Evolutionary conservation across 2,113 vertebrate genomes (phyloP).

Genomic region (Osmerus mordax): DNA sequence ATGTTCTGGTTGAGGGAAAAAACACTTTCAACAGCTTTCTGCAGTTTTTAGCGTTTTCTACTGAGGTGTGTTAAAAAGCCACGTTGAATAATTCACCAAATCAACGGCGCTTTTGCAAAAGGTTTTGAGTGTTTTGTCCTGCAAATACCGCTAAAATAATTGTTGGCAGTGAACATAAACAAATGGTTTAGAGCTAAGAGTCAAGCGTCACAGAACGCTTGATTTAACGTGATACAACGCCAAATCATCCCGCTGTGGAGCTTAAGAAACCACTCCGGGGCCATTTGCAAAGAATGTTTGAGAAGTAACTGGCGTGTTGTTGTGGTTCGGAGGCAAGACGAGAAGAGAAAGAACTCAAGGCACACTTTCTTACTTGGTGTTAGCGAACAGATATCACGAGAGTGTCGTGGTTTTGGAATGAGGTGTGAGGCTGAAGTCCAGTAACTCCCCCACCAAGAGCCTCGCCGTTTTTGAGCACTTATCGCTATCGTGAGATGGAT

Average conservation of each 20-base stretch:
- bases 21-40: background rate
- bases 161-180: conserved; percentile 6
- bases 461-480: too few relatives aligned
- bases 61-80: conserved; percentile 33
- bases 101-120: conserved; percentile 21
- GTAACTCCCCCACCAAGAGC: background rate
- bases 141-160: conserved; percentile 20
- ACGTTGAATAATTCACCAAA: conserved; percentile 53
- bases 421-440: background rate
- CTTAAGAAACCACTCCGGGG: background rate
- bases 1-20: conserved; percentile 47
- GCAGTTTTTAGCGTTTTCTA: conserved; percentile 30
- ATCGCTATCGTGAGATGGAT: background rate
- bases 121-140: conserved; percentile 8
- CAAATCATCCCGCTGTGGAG: background rate
- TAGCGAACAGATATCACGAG: too few relatives aligned
- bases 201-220: conserved; percentile 28
- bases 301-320: background rate
- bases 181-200: conserved; percentile 24
- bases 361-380: too few relatives aligned
- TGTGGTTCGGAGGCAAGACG: background rate
- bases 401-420: background rate
- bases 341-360: too few relatives aligned
- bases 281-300: background rate
- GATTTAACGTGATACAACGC: conserved; percentile 14